Base-by-base conservation (phyloP, 2,888 invertebrate genomes). In the Parapristionchus giblindavisi region DNA sequence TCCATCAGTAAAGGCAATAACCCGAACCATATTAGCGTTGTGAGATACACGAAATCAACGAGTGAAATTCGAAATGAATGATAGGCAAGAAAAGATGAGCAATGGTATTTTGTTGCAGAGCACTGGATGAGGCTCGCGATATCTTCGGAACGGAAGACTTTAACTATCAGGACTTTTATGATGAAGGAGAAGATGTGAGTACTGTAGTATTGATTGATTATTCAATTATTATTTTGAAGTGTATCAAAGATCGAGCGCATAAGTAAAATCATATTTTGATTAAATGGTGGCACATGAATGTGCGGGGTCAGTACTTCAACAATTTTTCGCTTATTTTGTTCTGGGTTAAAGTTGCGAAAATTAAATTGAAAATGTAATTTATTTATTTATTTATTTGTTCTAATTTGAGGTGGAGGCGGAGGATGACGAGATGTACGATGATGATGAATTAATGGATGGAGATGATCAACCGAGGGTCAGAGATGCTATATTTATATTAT, bases 131-230 rank as follows among this genome's bases (percentile, higher is more conserved):
- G 89, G 99, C 98, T 73, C 96, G 97, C 89, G 98, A 99, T 88
- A 96, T 98, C 81, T 99, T 99, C 88, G 99, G 98, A 38, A 96
- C 97, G n/a, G 85, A 87, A 34, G 98, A 98, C 89, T 97, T 98
- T 89, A 96, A 88, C 75, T 89, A 89, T 78, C 89, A 89, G 34
- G 90, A 90, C 40, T 89, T 91, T 80, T 89, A 89, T 34, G 89
- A 89, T 71, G 89, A 87, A 38, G 81, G 76, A 43, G 77, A 81
- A 75, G 81, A 88, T 77, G n/a, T n/a, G n/a, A n/a, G n/a, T n/a
- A n/a, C n/a, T 24, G 61, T 61, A 61, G 61, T 32, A 24, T 36
- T 6, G 5, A 21, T 24, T 52, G 52, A 52, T 8, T n/a, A n/a
- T n/a, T n/a, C n/a, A n/a, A n/a, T n/a, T n/a, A n/a, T n/a, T n/a